Evolutionary conservation across 2,113 vertebrate species (phyloP).

Genomic region (Urocolius indicus): DNA sequence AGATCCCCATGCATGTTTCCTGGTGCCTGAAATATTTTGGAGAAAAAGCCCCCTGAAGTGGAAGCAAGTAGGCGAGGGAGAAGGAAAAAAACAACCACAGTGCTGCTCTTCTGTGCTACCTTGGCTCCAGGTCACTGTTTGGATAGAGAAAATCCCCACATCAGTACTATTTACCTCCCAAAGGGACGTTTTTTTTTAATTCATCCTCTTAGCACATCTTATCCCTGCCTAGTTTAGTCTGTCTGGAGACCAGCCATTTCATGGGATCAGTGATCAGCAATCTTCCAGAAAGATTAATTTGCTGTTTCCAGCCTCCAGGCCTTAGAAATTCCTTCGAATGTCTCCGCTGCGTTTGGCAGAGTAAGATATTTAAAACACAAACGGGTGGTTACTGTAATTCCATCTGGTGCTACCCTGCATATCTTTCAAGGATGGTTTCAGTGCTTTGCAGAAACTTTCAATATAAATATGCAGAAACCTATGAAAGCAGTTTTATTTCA

Average conservation of each 20-base stretch:
- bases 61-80: not conserved
- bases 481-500: not conserved
- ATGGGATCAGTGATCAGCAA: not conserved
- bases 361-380: not conserved
- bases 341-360: not conserved
- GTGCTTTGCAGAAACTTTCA: not conserved
- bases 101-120: not conserved
- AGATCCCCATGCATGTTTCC: not conserved
- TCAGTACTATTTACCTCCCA: conserved; percentile 19
- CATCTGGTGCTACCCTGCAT: conserved; percentile 10
- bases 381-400: conserved; percentile 12
- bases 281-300: conserved; percentile 16
- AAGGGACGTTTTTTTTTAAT: not conserved
- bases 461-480: not conserved
- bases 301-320: not conserved
- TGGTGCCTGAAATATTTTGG: not conserved
- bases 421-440: not conserved
- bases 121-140: not conserved
- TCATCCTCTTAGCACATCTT: conserved; percentile 44
- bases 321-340: not conserved
- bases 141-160: not conserved
- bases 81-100: not conserved
- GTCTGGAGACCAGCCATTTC: conserved; percentile 20
- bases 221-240: not conserved
- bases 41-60: not conserved